These are phyloP conservation scores for Melanostoma scalare DNA, from an alignment of 2,888 invertebrate species.

Conservation along the genomic window DNA sequence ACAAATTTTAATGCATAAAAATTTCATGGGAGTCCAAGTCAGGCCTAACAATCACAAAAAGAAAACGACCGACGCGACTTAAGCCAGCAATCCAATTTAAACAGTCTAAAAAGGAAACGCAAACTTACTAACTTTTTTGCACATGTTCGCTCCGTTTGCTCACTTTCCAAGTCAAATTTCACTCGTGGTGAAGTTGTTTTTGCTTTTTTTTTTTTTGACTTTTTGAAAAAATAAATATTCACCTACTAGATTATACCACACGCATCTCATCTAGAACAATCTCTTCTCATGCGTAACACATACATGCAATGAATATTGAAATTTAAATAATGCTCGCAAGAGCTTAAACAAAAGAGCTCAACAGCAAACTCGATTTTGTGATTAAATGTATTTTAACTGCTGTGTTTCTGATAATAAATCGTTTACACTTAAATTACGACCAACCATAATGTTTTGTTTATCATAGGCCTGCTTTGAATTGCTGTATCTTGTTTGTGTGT, in stretches of 20 bases:
- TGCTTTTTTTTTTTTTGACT: too few species aligned
- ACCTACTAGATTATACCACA: conserved; percentile 21
- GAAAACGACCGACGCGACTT: too few species aligned
- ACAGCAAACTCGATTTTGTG: conserved; percentile 20
- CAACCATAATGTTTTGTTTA: conserved; percentile 24
- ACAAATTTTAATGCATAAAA: not conserved
- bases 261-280: conserved; percentile 25
- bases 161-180: too few species aligned
- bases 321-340: conserved; percentile 8
- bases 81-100: too few species aligned
- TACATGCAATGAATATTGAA: conserved; percentile 46
- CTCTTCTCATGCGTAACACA: conserved; percentile 34
- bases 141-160: too few species aligned
- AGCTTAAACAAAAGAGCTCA: conserved; percentile 25
- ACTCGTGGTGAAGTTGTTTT: too few species aligned
- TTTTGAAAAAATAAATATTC: not conserved
- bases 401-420: conserved; percentile 42
- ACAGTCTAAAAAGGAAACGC: too few species aligned
- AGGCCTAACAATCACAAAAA: not conserved
- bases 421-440: conserved; percentile 33
- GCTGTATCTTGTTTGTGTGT: conserved; percentile 15
- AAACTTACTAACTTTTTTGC: too few species aligned
- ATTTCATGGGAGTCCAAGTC: not conserved
- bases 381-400: conserved; percentile 32
- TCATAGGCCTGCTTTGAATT: not conserved